Evolutionary conservation across 2,888 invertebrate species (phyloP).

Genomic region (Drosophila meridiana): DNA sequence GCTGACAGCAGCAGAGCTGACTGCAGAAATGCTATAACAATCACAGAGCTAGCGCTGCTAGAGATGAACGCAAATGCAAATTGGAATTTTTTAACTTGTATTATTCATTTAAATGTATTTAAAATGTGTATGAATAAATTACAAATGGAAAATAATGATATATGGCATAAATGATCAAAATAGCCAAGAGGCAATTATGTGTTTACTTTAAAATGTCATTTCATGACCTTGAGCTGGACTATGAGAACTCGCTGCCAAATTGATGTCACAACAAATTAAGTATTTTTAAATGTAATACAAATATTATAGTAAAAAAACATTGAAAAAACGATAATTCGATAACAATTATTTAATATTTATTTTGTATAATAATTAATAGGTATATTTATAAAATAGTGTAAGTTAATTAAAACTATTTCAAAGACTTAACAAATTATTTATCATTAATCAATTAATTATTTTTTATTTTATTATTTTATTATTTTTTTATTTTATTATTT

Average conservation of each 20-base stretch:
- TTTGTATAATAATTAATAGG: too few species aligned
- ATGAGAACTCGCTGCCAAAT: not conserved
- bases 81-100: not conserved
- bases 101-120: not conserved
- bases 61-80: conserved; percentile 56
- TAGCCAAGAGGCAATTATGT: not conserved
- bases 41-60: conserved; percentile 35
- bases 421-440: too few species aligned
- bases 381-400: too few species aligned
- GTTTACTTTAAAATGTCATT: not conserved
- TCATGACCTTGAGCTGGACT: not conserved
- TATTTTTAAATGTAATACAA: not conserved
- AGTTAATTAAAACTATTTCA: too few species aligned
- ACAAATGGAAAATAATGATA: not conserved
- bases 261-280: not conserved
- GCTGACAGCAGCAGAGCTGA: conserved; percentile 75
- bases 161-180: not conserved
- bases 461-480: too few species aligned
- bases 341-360: too few species aligned
- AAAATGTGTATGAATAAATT: not conserved
- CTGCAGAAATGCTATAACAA: conserved; percentile 62
- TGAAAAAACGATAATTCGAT: not conserved
- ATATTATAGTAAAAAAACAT: not conserved
- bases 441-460: too few species aligned
- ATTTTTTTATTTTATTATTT: too few species aligned